A percentile compares a stretch with the other conserved stretches of the same genome.
Conservation (phyloP, 37 sponge, comb jelly and placozoan genomes). For the Aplysina aerophoba region DNA sequence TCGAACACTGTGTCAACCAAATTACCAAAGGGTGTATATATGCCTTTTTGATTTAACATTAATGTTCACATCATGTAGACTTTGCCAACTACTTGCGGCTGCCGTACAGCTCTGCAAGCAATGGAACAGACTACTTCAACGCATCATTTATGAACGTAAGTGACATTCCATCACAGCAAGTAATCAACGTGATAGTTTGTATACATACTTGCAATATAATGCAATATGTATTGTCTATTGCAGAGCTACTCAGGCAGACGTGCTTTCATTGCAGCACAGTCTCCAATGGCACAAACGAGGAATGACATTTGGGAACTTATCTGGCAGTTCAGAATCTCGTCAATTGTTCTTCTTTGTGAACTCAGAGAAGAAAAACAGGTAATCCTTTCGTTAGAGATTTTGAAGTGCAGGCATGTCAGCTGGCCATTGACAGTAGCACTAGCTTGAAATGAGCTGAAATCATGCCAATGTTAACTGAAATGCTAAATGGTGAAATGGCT, state of each 20-base stretch:
- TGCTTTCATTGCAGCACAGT: slow-evolving; percentile 28
- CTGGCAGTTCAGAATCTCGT: background rate
- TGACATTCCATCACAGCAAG: too few species aligned
- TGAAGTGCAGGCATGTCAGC: background rate
- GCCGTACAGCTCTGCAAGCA: background rate
- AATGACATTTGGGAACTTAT: slow-evolving; percentile 16
- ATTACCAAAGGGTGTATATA: too few species aligned
- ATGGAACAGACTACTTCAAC: slow-evolving; percentile 8
- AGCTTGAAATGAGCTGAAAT: too few species aligned
- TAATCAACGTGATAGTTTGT: too few species aligned
- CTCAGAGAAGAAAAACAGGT: background rate
- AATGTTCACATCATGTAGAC: too few species aligned
- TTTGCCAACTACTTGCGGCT: background rate
- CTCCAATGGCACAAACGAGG: slow-evolving; percentile 9
- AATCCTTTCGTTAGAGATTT: background rate
- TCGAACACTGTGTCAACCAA: too few species aligned
- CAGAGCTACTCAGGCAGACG: slow-evolving; percentile 15
- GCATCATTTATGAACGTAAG: background rate
- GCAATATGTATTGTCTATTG: background rate
- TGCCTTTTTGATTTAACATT: too few species aligned
- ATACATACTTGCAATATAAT: too few species aligned
- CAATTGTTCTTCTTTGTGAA: slow-evolving; percentile 9
- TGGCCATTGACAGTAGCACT: too few species aligned
- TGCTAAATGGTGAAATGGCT: too few species aligned
- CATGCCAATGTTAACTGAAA: too few species aligned